Conservation (phyloP, 2,888 invertebrate species). For the Agrypnus murinus region DNA sequence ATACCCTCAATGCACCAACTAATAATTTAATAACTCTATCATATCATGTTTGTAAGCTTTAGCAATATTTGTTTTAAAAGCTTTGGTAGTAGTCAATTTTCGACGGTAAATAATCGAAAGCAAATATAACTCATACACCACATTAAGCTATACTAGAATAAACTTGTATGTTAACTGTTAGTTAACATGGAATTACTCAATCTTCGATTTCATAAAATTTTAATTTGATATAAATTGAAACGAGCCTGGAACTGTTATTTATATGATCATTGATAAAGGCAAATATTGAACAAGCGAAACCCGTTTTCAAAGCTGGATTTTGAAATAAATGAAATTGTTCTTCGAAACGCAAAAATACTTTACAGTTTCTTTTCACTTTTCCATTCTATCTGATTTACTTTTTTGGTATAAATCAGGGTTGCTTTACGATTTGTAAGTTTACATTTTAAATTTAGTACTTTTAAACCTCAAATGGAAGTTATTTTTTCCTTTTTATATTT, state of each 20-base stretch:
- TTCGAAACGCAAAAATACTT: not conserved
- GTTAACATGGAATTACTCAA: not conserved
- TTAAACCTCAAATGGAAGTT: no score
- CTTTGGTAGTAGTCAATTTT: conserved; percentile 7
- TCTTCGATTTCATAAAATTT: not conserved
- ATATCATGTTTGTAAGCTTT: not conserved
- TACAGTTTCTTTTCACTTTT: no score
- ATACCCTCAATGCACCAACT: not conserved
- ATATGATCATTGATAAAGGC: not conserved
- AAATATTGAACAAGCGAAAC: conserved; percentile 9
- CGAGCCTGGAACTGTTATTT: not conserved
- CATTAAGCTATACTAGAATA: not conserved
- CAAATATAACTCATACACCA: not conserved
- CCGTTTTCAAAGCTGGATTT: not conserved
- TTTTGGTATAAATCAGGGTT: no score
- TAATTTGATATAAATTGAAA: not conserved
- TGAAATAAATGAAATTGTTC: not conserved
- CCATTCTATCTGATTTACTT: no score
- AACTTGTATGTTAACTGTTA: no score
- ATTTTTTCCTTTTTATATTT: no score
- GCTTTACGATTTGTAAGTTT: no score
- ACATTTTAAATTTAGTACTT: no score
- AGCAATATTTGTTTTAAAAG: conserved; percentile 8
- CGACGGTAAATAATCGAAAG: conserved; percentile 2
- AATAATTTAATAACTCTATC: conserved; percentile 18